Evolutionary conservation across 1,140 invertebrate genomes (phyloP).

Genomic region (Steinernema feltiae): DNA sequence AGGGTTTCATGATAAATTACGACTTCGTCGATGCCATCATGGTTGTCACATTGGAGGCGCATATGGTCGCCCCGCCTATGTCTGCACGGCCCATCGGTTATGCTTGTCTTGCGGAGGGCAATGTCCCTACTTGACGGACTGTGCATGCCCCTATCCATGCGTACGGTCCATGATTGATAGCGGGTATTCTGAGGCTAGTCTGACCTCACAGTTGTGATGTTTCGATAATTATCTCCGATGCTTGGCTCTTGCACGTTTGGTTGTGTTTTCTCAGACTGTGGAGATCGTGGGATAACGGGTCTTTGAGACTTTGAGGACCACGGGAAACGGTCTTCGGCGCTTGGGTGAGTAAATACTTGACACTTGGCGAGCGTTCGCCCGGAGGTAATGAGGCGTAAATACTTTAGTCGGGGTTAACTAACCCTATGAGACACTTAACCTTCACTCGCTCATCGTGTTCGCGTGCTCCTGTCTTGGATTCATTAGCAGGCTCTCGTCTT

Average conservation of each 20-base stretch:
- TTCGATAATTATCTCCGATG: not conserved
- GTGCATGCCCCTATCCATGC: not conserved
- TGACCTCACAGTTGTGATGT: not conserved
- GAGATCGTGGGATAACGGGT: too few relatives aligned
- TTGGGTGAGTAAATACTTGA: not conserved
- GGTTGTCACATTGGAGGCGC: not conserved
- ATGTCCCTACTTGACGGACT: slow-evolving; percentile 9
- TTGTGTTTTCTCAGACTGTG: not conserved
- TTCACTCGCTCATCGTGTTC: not conserved
- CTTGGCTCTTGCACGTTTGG: not conserved
- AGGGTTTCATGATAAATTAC: slow-evolving; percentile 18
- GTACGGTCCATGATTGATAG: not conserved
- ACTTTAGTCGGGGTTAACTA: slow-evolving; percentile 10
- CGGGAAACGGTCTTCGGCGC: not conserved
- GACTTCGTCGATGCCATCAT: not conserved
- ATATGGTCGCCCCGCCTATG: slow-evolving; percentile 8
- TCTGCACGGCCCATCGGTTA: not conserved
- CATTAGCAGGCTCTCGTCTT: not conserved
- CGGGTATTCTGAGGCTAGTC: not conserved
- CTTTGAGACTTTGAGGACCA: too few relatives aligned
- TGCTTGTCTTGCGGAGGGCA: not conserved
- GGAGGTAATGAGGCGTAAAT: slow-evolving; percentile 1
- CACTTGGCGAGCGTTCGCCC: not conserved
- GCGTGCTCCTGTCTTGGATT: not conserved
- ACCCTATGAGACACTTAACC: slow-evolving; percentile 2